Percentiles rank a stretch among this genome's conserved stretches.
Evolutionary conservation across 1,140 invertebrate species (phyloP).

Genomic region (Hypothenemus hampei): DNA sequence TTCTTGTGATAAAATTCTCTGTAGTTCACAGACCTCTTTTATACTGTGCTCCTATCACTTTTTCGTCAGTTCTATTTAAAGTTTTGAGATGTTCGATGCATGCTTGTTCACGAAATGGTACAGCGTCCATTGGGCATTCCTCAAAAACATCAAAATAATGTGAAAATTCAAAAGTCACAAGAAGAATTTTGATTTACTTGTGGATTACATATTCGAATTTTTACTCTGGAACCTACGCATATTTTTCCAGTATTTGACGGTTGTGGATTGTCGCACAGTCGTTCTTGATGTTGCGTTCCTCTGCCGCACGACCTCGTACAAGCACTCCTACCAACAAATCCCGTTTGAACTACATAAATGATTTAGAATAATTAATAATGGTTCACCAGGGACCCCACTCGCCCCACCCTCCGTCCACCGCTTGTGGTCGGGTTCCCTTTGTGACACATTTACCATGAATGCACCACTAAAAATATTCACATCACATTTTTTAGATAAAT

Average conservation of each 20-base stretch:
- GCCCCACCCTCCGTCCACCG: conserved; percentile 64
- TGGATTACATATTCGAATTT: conserved; percentile 56
- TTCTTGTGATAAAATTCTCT: background rate
- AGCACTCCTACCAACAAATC: conserved; percentile 46
- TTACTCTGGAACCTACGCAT: conserved; percentile 47
- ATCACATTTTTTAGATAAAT: background rate
- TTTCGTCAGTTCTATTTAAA: background rate
- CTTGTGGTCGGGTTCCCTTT: conserved; percentile 54
- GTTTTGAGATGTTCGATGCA: background rate
- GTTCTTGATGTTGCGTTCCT: conserved; percentile 49
- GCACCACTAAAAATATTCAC: conserved; percentile 66
- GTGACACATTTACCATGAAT: conserved; percentile 57
- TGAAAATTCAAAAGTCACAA: background rate
- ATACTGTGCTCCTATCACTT: background rate
- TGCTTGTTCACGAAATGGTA: background rate
- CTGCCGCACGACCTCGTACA: conserved; percentile 62
- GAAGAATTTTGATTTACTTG: conserved; percentile 42
- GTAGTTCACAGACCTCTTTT: no score
- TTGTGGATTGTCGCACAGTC: conserved; percentile 52
- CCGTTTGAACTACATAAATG: background rate
- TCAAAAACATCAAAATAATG: background rate
- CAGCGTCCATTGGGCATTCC: background rate
- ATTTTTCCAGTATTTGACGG: conserved; percentile 59
- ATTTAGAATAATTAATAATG: no score
- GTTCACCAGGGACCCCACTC: conserved; percentile 47